Percentiles rank a stretch among this genome's conserved stretches.
phyloP scores from a whole-genome alignment of 2,797 vertebrate species.

The Gobionotothen gibberifrons region DNA sequence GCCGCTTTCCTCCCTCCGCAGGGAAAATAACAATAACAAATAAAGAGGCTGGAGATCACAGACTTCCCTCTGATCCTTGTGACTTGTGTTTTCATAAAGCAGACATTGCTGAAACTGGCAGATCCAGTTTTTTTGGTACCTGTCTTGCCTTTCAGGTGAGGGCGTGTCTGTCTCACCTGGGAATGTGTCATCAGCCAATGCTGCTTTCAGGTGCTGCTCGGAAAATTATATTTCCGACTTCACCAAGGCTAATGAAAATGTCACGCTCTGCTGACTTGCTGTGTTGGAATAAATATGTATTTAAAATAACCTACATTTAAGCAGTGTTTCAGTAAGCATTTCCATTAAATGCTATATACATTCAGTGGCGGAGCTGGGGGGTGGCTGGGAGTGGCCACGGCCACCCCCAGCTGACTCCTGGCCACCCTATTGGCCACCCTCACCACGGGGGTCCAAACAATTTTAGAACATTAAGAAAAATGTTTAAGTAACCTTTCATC shows the following conservation, averaged over 20 bases:
- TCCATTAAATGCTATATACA: too few relatives aligned
- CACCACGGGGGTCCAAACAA: too few relatives aligned
- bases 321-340: too few relatives aligned
- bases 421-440: too few relatives aligned
- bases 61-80: not conserved
- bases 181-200: not conserved
- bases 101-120: not conserved
- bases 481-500: too few relatives aligned
- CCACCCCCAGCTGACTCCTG: too few relatives aligned
- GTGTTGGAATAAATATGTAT: not conserved
- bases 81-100: not conserved
- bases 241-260: not conserved
- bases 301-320: too few relatives aligned
- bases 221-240: not conserved
- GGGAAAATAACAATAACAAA: not conserved
- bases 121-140: slow-evolving; percentile 27
- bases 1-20: slow-evolving; percentile 8
- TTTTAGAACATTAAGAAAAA: too few relatives aligned
- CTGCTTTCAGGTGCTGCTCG: slow-evolving; percentile 43
- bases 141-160: not conserved
- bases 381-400: too few relatives aligned
- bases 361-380: too few relatives aligned
- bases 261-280: not conserved
- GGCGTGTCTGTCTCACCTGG: slow-evolving; percentile 47
- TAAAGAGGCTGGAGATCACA: not conserved